Evolutionary conservation across 2,797 vertebrate species (phyloP), one percentile per base, ranked within the genome.

Genomic region (Poeciliopsis gracilis): DNA sequence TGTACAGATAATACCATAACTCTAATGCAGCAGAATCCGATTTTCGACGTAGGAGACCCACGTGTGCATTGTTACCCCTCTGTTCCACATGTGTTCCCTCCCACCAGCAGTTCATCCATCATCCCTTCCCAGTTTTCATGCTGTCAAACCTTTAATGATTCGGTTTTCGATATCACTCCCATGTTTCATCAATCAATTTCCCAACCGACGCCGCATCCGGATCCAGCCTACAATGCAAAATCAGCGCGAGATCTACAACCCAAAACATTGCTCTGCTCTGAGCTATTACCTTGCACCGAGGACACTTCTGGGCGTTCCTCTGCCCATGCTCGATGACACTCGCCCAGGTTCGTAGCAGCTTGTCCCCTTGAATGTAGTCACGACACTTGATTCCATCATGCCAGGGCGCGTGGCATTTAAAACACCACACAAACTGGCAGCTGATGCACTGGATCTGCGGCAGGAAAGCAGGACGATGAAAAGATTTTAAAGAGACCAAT

Each of bases 361-460:
- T 99, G 96, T 99, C 98, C 85, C 98, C 98, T 89, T 96, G 98
- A 90, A 96, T 97, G 95, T 98, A 99, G 45, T 99, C 97, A 73
- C 97, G 97, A 91, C 98, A 99, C 91, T 97, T 99, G 86, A 99
- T 92, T 0, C 97, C 98, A 86, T 97, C 96, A 86, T 99, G 98
- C 98, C 98, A 99, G 70, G 98, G 98, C 8, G 98, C 96, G 71
- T 99, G 98, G 95, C 98, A 99, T 94, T 97, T 99, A 93, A 99
- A 99, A 96, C 98, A 99, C 98, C 98, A 99, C 88, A 98, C 91
- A 89, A 99, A 97, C 95, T 98, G 97, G 95, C 98, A 99, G 86
- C 92, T 95, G n/a, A 95, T 95, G 92, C 98, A 99, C 94, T 98
- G 97, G 92, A 99, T 96, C 98, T 99, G 91, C 5, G 89, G 74